phyloP scores from a whole-genome alignment of 2,888 invertebrate genomes.

The Opisthograptis luteolata region DNA sequence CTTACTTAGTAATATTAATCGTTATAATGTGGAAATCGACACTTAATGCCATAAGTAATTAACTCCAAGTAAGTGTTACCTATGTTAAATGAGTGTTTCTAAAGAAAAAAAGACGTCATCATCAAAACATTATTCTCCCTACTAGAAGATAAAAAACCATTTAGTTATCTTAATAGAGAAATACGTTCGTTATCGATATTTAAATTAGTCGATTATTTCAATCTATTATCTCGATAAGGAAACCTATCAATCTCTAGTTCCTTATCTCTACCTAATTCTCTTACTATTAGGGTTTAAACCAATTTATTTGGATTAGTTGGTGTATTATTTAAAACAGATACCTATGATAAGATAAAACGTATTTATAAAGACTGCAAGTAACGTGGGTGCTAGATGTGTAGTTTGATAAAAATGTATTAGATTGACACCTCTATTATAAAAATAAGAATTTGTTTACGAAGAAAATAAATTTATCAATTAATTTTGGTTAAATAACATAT shows the following conservation, averaged over 20 bases:
- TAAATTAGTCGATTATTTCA: slow-evolving; percentile 43
- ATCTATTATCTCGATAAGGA: slow-evolving; percentile 45
- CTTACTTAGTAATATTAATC: no score
- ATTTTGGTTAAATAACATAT: not conserved
- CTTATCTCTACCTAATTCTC: slow-evolving; percentile 55
- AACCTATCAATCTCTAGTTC: slow-evolving; percentile 55
- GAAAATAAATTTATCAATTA: no score
- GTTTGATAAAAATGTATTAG: slow-evolving; percentile 39
- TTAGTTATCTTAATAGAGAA: slow-evolving; percentile 27
- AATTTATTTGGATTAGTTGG: slow-evolving; percentile 55
- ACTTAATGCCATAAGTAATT: no score
- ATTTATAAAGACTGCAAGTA: slow-evolving; percentile 10
- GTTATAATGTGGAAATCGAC: no score
- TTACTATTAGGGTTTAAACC: slow-evolving; percentile 51
- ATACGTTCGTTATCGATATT: slow-evolving; percentile 31
- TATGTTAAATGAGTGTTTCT: no score
- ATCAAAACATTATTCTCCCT: not conserved
- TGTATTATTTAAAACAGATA: slow-evolving; percentile 55
- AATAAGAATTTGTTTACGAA: no score
- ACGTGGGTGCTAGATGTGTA: slow-evolving; percentile 51
- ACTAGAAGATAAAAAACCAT: slow-evolving; percentile 29
- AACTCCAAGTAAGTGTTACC: no score
- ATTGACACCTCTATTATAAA: not conserved
- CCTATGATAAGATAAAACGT: slow-evolving; percentile 61
- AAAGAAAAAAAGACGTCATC: not conserved